Evolutionary conservation across 2,113 vertebrate species (phyloP).

Genomic region (Procavia capensis): DNA sequence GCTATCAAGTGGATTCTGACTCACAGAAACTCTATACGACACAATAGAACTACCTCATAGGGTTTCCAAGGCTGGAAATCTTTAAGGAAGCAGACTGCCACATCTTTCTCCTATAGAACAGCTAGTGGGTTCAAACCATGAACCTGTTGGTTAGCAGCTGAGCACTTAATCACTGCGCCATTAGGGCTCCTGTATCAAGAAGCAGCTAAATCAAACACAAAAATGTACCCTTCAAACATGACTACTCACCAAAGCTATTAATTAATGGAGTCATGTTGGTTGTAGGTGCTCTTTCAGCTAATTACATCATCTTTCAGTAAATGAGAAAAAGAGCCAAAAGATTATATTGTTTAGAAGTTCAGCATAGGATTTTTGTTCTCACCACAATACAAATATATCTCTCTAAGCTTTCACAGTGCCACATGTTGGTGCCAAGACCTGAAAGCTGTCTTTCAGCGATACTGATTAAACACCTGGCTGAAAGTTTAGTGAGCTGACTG

Average conservation of each 20-base stretch:
- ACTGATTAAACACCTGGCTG: neutral
- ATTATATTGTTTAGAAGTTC: neutral
- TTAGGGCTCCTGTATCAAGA: neutral
- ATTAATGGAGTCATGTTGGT: neutral
- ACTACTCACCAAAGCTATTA: neutral
- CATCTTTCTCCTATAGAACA: neutral
- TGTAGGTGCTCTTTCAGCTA: neutral
- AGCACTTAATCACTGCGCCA: neutral
- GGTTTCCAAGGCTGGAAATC: neutral
- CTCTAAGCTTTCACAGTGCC: neutral
- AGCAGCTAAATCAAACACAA: neutral
- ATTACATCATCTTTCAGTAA: neutral
- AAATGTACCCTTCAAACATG: neutral
- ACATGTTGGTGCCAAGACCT: neutral
- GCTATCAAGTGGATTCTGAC: neutral
- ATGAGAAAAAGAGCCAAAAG: neutral
- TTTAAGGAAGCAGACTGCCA: neutral
- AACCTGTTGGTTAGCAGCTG: neutral
- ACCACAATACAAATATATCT: neutral
- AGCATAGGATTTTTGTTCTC: neutral
- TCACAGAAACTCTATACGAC: neutral
- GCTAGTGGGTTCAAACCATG: neutral
- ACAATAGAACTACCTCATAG: neutral
- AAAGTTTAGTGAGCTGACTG: neutral
- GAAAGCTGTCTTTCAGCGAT: neutral